Conservation (phyloP, 2,113 vertebrate genomes). For the Rhinichthys klamathensis region DNA sequence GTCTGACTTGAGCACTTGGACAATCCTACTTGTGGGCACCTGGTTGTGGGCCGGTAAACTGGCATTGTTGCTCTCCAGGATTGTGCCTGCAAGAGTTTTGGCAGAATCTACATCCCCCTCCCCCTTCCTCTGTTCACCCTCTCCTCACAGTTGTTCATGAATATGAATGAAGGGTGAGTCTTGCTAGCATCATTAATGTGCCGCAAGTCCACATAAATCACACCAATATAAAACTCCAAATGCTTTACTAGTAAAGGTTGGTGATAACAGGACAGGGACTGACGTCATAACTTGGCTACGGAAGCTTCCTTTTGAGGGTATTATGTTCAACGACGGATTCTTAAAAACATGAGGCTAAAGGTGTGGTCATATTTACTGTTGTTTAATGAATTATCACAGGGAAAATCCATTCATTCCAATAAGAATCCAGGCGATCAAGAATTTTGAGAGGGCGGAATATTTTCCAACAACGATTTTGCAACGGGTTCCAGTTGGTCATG, state of each 20-base stretch:
- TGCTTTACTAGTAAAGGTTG: slow-evolving; percentile 71
- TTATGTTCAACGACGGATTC: background rate
- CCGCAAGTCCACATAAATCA: slow-evolving; percentile 78
- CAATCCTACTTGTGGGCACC: slow-evolving; percentile 64
- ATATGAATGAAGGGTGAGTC: slow-evolving; percentile 76
- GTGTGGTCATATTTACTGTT: too few species aligned
- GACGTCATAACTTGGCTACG: background rate
- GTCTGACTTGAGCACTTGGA: slow-evolving; percentile 11
- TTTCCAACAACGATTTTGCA: background rate
- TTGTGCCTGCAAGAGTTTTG: slow-evolving; percentile 71
- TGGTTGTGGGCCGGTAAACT: slow-evolving; percentile 66
- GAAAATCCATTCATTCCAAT: background rate
- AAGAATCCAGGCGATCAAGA: background rate
- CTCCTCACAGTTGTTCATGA: slow-evolving; percentile 82
- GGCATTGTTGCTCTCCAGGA: slow-evolving; percentile 63
- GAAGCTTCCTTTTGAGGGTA: background rate
- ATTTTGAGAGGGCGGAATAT: background rate
- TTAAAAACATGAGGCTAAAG: background rate
- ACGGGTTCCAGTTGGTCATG: background rate
- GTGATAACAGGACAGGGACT: slow-evolving; percentile 53
- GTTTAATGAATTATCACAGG: too few species aligned
- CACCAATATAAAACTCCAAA: slow-evolving; percentile 76
- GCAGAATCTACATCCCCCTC: slow-evolving; percentile 57
- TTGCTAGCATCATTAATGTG: slow-evolving; percentile 78
- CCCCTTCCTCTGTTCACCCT: slow-evolving; percentile 61